These are phyloP conservation scores for Cyprinodon variegatus DNA, from an alignment of 2,113 vertebrate genomes.

Conservation along the genomic window DNA sequence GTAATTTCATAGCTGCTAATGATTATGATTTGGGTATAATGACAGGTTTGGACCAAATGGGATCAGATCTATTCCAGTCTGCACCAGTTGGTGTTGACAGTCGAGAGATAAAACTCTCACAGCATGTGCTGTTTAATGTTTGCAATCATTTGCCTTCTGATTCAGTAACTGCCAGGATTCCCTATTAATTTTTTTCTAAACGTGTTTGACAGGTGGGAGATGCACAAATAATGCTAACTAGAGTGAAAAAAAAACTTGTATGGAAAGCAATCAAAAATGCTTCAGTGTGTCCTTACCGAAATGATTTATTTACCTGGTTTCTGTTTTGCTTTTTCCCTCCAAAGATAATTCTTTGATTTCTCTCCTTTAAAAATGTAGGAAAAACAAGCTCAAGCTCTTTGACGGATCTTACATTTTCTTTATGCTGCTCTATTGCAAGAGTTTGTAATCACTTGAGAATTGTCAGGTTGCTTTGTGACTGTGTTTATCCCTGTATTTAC, in stretches of 20 bases:
- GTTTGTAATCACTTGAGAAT: background rate
- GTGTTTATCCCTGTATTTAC: slow-evolving; percentile 1
- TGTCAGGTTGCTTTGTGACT: slow-evolving; percentile 6
- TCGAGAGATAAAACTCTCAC: slow-evolving; percentile 51
- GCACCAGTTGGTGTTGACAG: slow-evolving; percentile 53
- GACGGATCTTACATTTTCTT: background rate
- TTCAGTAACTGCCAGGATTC: slow-evolving; percentile 40
- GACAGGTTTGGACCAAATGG: slow-evolving; percentile 32
- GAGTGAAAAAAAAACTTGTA: slow-evolving; percentile 18
- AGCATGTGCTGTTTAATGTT: slow-evolving; percentile 60
- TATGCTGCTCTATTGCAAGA: background rate
- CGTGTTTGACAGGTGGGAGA: slow-evolving; percentile 48
- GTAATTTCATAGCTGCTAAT: slow-evolving; percentile 11
- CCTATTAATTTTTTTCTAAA: slow-evolving; percentile 43
- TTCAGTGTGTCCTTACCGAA: slow-evolving; percentile 4
- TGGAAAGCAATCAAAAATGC: slow-evolving; percentile 12
- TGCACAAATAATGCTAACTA: slow-evolving; percentile 32
- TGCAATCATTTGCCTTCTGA: slow-evolving; percentile 47
- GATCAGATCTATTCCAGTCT: slow-evolving; percentile 33
- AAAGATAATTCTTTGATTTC: background rate
- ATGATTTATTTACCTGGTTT: background rate
- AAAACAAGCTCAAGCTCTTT: background rate
- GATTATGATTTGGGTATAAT: slow-evolving; percentile 29
- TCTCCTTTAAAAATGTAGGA: background rate
- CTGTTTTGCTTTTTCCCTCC: background rate